Evolutionary conservation across 2,888 invertebrate genomes (phyloP), one percentile per base, ranked within the genome.

Genomic region (Noctua comes): DNA sequence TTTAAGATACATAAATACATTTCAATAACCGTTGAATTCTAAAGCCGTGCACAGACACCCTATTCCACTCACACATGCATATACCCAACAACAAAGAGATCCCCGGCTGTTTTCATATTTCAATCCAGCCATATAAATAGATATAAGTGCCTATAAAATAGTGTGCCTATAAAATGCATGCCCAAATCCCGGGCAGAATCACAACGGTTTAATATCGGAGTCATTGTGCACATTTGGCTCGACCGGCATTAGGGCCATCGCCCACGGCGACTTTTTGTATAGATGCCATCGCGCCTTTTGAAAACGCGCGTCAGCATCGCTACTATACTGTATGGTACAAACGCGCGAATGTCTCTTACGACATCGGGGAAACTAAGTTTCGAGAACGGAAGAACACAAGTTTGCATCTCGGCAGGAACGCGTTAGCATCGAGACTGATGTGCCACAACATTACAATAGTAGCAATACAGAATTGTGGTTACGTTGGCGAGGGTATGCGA

Each of bases 201-300:
- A 76, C 62, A 86, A 71, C 76, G 73, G 76, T 86, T 83, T 86
- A 86, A 79, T 85, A 79, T 86, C 54, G 36, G 73, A 86, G 79
- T 83, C 84, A 85, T 86, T 76, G 84, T 79, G 84, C 76, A 74
- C 87, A 85, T 85, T 85, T 86, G 84, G 86, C 83, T 82, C 86
- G 11, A 72, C 48, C 77, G 27, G 59, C 54, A 83, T 83, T 43
- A 66, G 66, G 66, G 16, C 43, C n/a, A 18, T 27, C 66, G 66
- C 43, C 8, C 43, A 66, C 66, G 4, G 8, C 4, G n/a, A 18
- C 66, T n/a, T n/a, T 43, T 27, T n/a, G 18, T 18, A 43, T 8
- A 13, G 16, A 8, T n/a, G 43, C n/a, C 18, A 27, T 27, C n/a
- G 43, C n/a, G 18, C n/a, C 18, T n/a, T 43, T 27, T 13, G 64